Base-by-base conservation (phyloP, 2,113 vertebrate genomes). In the Rhinolophus sinicus region DNA sequence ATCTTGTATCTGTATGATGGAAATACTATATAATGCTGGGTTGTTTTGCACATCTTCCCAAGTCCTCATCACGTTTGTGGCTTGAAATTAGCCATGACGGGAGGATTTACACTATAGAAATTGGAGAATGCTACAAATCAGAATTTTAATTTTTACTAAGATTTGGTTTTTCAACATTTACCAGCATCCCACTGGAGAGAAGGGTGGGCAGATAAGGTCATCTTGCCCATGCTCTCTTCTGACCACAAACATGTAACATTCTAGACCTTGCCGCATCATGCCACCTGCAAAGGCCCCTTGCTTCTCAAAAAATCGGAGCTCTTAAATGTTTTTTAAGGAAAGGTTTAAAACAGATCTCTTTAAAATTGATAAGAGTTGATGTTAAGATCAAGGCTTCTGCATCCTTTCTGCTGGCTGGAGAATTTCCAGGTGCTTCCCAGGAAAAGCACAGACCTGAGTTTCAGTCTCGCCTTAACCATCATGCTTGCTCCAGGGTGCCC, bases 61-160 rank as follows among this genome's bases (percentile, higher is more conserved):
- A 52, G 8, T 65, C 87, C 54, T 47, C 81, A 70, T 89, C 35
- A 28, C 1, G 0, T 24, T n/a, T 54, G 35, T 40, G 64, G 65
- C 40, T 56, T 89, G 77, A 81, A 85, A 22, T 94, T 77, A 72
- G 44, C 14, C 30, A 33, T 21, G 44, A 19, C 8, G 14, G 73
- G 58, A 85, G 8, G 35, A 76, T 72, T 82, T 65, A 44, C 22
- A 22, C 9, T 28, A 65, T 19, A 4, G 78, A 81, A 84, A 75
- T 0, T 89, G 52, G 83, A 40, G 80, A 81, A 76, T 40, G 38
- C 76, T 91, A 91, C 16, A 88, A 56, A 82, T 38, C 13, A 38
- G 47, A n/a, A 18, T 52, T 62, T 86, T 86, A 35, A 44, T 75
- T 83, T 91, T 97, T n/a, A 69, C 69, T 16, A 54, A 92, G 67